Conservation (phyloP, 1,140 invertebrate genomes). For the Homalodisca vitripennis region DNA sequence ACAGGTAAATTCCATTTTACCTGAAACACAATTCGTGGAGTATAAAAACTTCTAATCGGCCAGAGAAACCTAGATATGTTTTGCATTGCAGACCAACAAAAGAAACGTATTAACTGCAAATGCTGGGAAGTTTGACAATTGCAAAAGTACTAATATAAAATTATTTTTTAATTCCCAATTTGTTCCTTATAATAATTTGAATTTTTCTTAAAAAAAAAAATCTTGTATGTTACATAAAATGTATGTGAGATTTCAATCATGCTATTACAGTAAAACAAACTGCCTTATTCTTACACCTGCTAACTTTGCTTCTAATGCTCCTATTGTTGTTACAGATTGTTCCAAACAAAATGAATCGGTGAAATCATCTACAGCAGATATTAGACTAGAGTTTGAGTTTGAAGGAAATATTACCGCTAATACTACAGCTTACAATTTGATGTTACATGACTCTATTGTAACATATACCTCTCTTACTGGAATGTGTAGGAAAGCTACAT, state of each 20-base stretch:
- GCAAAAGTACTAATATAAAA: conserved; percentile 34
- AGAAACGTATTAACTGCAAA: conserved; percentile 28
- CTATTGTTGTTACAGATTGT: not conserved
- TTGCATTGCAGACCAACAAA: conserved; percentile 34
- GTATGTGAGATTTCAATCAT: conserved; percentile 11
- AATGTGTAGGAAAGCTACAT: not conserved
- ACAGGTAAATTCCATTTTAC: conserved; percentile 35
- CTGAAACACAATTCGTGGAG: conserved; percentile 42
- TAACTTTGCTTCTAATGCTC: not conserved
- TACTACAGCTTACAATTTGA: conserved; percentile 1
- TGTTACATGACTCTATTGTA: not conserved
- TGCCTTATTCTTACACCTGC: not conserved
- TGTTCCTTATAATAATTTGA: conserved; percentile 33
- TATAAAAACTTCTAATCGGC: conserved; percentile 38
- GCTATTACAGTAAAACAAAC: not conserved
- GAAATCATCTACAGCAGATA: not conserved
- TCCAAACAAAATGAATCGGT: conserved; percentile 6
- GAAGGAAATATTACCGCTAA: not conserved
- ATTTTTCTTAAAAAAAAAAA: not conserved
- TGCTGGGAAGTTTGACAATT: conserved; percentile 32
- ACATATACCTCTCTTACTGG: conserved; percentile 8
- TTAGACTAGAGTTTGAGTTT: conserved; percentile 2
- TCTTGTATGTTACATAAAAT: conserved; percentile 1
- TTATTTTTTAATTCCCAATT: conserved; percentile 33
- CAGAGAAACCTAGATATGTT: conserved; percentile 34